Base-by-base conservation (phyloP, 2,797 vertebrate species). In the Gobio occitaniae region DNA sequence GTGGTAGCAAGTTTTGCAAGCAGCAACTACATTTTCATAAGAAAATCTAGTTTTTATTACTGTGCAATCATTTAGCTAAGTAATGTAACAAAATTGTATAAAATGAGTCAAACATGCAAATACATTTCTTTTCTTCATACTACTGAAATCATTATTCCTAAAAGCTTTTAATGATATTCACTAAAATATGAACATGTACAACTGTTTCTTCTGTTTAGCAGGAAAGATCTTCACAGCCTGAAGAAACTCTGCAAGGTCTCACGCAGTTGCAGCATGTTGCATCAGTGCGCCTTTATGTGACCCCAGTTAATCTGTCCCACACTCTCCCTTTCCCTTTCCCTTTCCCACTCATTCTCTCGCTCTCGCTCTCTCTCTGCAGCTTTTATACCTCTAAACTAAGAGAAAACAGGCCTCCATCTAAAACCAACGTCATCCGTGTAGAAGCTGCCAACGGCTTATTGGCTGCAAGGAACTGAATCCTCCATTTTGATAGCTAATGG, bases 241-340 rank as follows among this genome's bases (percentile, higher is more conserved):
- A 19, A 84, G 29, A 38, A 81, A 50, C 32, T 48, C 38, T 69
- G 4, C 36, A 79, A 59, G 21, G 41, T 82, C 61, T 86, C 69
- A 63, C 19, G 6, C 69, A 65, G 86, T 93, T 94, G 86, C 93
- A 92, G 88, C 85, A 41, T 80, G 86, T 93, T 93, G 91, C 91
- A 89, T 93, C 93, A 93, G 85, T 74, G 86, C 75, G 82, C 82
- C 80, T 87, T 80, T 72, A 86, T 61, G 88, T 88, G 79, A 90
- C 87, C 84, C 15, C 36, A 78, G 83, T 80, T 77, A 90, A 75
- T 87, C 50, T 80, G 41, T 86, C 47, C 71, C 50, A 72, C 54
- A 72, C 83, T 65, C 15, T 71, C 74, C n/a, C 56, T 71, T 54
- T 52, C 47, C 7, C 21, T 48, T 8, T 52, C 32, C 4, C 68